Conservation (phyloP, 2,888 invertebrate genomes). For the Cataglyphis rosenhaueri region DNA sequence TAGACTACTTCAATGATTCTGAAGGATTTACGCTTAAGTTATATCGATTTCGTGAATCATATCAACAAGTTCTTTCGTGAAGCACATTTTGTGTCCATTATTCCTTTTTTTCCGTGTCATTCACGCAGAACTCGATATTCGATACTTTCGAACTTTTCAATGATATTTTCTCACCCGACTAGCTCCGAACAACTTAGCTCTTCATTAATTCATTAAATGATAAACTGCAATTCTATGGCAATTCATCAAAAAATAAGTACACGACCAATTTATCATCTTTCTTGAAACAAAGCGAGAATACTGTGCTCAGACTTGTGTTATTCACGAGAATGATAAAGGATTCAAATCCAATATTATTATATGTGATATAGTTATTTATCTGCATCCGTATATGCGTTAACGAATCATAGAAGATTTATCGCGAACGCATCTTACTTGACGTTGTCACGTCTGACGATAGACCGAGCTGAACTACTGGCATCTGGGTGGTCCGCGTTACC, state of each 20-base stretch:
- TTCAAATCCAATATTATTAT: neutral
- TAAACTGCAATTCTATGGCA: constrained; percentile 9
- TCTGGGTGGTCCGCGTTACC: constrained; percentile 64
- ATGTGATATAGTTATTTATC: neutral
- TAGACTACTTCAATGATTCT: constrained; percentile 33
- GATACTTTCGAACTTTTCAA: constrained; percentile 16
- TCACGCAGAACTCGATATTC: constrained; percentile 3
- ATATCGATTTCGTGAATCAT: constrained; percentile 57
- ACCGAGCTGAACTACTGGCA: constrained; percentile 44
- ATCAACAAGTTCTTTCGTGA: constrained; percentile 48
- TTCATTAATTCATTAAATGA: constrained; percentile 46
- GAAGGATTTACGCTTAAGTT: constrained; percentile 11
- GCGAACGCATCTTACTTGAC: constrained; percentile 10
- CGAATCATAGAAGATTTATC: neutral
- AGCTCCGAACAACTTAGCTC: constrained; percentile 17
- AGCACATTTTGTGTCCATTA: constrained; percentile 46
- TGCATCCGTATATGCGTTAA: neutral
- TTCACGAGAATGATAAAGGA: neutral
- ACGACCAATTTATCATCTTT: constrained; percentile 21
- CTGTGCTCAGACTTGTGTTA: neutral
- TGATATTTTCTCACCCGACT: constrained; percentile 33
- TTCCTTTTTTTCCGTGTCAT: neutral
- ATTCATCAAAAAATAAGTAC: neutral
- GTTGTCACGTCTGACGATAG: constrained; percentile 21
- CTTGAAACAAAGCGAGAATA: constrained; percentile 12